phyloP scores from a whole-genome alignment of 2,888 invertebrate genomes.

The Drosophila conformis region DNA sequence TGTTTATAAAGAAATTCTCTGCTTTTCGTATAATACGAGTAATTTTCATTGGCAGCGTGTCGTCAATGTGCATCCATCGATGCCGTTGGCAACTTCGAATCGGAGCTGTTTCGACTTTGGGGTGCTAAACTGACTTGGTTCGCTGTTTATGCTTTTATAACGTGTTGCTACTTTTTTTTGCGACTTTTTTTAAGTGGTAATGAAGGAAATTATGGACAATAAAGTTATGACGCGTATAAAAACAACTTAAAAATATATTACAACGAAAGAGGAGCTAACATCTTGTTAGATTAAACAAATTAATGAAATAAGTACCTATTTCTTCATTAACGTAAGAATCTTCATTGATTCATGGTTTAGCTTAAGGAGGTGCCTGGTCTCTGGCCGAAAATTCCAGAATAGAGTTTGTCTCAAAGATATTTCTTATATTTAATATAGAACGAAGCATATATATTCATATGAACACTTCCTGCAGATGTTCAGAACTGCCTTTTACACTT shows the following conservation, averaged over 20 bases:
- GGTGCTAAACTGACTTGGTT: conserved; percentile 19
- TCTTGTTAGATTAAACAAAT: not conserved
- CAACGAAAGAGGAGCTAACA: not conserved
- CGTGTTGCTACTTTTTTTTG: conserved; percentile 54
- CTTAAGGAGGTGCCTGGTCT: not conserved
- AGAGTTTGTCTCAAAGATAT: too few species aligned
- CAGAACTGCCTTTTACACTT: not conserved
- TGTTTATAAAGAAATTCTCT: conserved; percentile 71
- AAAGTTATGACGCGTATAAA: not conserved
- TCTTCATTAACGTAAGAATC: not conserved
- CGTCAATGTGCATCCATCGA: conserved; percentile 55
- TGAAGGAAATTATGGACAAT: not conserved
- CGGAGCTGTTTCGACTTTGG: conserved; percentile 17
- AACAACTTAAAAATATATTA: not conserved
- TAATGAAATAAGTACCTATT: not conserved
- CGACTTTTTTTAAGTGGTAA: not conserved
- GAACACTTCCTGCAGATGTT: not conserved
- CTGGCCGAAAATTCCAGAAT: too few species aligned
- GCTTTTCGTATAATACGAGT: conserved; percentile 58
- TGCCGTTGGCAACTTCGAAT: conserved; percentile 35
- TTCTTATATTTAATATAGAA: not conserved
- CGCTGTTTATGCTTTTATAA: conserved; percentile 56
- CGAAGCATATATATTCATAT: not conserved
- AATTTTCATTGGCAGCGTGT: conserved; percentile 64
- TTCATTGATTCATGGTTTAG: not conserved